Evolutionary conservation across 1,140 invertebrate genomes (phyloP), one percentile per base, ranked within the genome.

Genomic region (Schlechtendalia chinensis): DNA sequence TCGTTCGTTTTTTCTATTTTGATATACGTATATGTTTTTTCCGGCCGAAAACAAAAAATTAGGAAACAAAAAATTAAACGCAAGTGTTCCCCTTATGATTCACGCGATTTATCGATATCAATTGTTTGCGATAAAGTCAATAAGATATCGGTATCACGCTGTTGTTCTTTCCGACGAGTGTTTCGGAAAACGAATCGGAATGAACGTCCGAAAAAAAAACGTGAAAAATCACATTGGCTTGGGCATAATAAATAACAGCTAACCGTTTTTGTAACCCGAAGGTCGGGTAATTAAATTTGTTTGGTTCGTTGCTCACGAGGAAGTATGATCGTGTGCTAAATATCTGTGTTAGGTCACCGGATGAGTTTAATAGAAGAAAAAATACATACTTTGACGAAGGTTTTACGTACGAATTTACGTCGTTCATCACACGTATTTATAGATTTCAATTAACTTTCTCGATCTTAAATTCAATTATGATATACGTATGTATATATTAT

Each of bases 221-320:
- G n/a, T 32, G 24, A 63, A 39, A 39, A 45, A 39, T 39, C 19
- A 11, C n/a, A 39, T 22, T 22, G n/a, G n/a, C n/a, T n/a, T 29
- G 63, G 17, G 2, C 17, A 39, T 4, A 19, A 63, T 24, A 19
- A 63, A 53, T 29, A 27, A 17, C 47, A 19, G 24, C 27, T 79
- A 79, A 72, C 17, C 69, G 69, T 12, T 19, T 63, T 39, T 19
- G 32, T 22, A 10, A 19, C 32, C 0, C 56, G 75, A 79, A 79
- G 75, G 75, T 61, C 75, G 39, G 39, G 58, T 61, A 79, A 79
- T 79, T 79, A 79, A 79, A 79, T 61, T 79, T 27, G 11, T 79
- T 63, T 50, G 56, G 75, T 79, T 63, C 75, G 75, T 79, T 79
- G 75, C 12, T 79, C 47, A 63, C 56, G 58, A 79, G 75, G 75